Evolutionary conservation across 1,140 invertebrate species (phyloP).

Genomic region (Bombus superbus): DNA sequence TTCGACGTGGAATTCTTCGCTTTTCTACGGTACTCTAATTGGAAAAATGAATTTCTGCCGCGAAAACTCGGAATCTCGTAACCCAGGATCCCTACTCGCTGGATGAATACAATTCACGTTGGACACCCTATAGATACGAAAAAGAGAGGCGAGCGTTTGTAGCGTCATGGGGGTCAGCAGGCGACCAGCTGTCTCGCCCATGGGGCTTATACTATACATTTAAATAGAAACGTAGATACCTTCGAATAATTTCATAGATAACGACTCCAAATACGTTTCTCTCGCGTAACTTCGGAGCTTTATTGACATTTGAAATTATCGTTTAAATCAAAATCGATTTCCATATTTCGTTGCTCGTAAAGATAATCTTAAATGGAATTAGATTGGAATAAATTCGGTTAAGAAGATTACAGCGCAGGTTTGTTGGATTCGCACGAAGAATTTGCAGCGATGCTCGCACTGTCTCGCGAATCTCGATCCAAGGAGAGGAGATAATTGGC

Average conservation of each 20-base stretch:
- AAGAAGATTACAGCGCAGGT: neutral
- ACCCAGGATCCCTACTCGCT: neutral
- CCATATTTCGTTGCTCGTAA: too few relatives aligned
- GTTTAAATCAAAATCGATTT: too few relatives aligned
- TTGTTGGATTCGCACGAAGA: neutral
- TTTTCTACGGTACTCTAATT: neutral
- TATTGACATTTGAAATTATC: too few relatives aligned
- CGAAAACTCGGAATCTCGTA: neutral
- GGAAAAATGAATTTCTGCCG: neutral
- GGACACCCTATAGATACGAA: conserved; percentile 52
- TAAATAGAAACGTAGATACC: neutral
- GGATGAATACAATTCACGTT: neutral
- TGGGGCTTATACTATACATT: conserved; percentile 56
- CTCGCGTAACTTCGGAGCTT: too few relatives aligned
- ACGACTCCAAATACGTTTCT: too few relatives aligned
- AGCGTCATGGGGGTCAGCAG: conserved; percentile 74
- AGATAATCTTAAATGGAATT: too few relatives aligned
- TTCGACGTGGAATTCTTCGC: too few relatives aligned
- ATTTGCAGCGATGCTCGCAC: neutral
- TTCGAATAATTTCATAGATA: neutral
- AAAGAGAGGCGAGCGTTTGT: conserved; percentile 38
- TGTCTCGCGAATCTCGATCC: conserved; percentile 42
- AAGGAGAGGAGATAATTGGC: conserved; percentile 46
- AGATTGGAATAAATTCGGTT: too few relatives aligned
- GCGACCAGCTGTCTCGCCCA: conserved; percentile 73